These are phyloP conservation scores for Morbakka virulenta DNA, from an alignment of 30 jellyfish, hydroid and myxozoan genomes.

Conservation along the genomic window DNA sequence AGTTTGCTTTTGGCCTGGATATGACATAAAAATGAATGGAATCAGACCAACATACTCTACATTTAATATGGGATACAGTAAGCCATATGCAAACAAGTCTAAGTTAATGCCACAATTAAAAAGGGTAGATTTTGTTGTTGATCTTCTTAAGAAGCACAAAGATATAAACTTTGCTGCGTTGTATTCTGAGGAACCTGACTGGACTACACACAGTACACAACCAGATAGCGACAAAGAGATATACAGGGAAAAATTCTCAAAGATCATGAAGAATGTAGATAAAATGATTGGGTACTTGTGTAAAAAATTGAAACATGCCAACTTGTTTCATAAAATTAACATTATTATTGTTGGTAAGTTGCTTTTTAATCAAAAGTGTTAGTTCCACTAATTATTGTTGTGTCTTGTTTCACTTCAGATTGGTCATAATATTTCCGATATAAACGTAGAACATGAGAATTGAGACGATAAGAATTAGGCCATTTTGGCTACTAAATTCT, in stretches of 20 bases:
- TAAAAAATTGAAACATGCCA: not conserved
- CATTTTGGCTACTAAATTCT: too few relatives aligned
- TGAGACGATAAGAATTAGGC: too few relatives aligned
- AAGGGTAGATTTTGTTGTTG: conserved; percentile 43
- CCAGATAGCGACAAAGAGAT: not conserved
- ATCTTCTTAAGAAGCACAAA: conserved; percentile 53
- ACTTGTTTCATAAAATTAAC: conserved; percentile 41
- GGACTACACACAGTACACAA: conserved; percentile 14
- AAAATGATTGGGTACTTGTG: conserved; percentile 29
- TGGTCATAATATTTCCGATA: too few relatives aligned
- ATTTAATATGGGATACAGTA: not conserved
- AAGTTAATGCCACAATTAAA: conserved; percentile 53
- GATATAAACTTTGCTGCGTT: conserved; percentile 72
- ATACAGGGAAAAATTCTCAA: not conserved
- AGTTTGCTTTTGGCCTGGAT: conserved; percentile 89
- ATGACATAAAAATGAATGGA: conserved; percentile 44
- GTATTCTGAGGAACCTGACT: conserved; percentile 60
- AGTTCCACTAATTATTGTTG: too few relatives aligned
- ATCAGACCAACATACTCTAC: conserved; percentile 50
- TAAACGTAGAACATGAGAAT: too few relatives aligned
- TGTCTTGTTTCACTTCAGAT: too few relatives aligned
- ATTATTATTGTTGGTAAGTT: conserved; percentile 73
- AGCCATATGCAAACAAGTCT: conserved; percentile 8
- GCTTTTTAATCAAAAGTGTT: too few relatives aligned
- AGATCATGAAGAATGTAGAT: conserved; percentile 39